Evolutionary conservation across 1,140 invertebrate species (phyloP), one percentile per base, ranked within the genome.

Genomic region (Drosophila teissieri): DNA sequence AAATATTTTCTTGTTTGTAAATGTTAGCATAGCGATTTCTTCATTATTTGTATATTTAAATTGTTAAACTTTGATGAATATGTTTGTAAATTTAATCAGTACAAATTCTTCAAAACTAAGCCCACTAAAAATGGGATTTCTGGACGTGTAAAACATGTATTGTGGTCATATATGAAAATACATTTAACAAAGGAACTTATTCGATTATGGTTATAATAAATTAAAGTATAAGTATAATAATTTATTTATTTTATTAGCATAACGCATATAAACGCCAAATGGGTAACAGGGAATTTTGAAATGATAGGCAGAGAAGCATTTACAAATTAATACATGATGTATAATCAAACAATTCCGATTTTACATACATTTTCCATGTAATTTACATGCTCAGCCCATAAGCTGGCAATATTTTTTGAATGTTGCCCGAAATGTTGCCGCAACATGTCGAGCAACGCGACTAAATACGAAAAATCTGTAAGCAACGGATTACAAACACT

Each of bases 41-140:
- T 31, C 8, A 53, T 67, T 10, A 61, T 78, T 42, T 81, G 62
- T 69, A 80, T 37, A 79, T 39, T 67, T 68, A 46, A 67, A 54
- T 57, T 85, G 68, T 73, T 73, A 46, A 69, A 54, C 63, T 73
- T 76, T 65, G 65, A 80, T 73, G 65, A 37, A 57, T 67, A 62
- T 64, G 54, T 45, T 54, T 57, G 61, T 75, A 56, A 73, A 88
- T 62, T 73, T 88, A 86, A 88, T 88, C 83, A 88, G 83, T 88
- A 89, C 83, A 57, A 88, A 61, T 82, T 79, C 46, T 75, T 76
- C 51, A 51, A 63, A 78, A 74, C 57, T 15, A 37, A 60, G 52
- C 19, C 49, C 61, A 34, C 12, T 7, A 7, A 51, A 11, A 14
- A 19, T 27, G 34, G 6, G 8, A 15, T 36, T 36, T 24, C 46